Conservation (phyloP, 2,888 invertebrate species). For the Willowsia nigromaculata region DNA sequence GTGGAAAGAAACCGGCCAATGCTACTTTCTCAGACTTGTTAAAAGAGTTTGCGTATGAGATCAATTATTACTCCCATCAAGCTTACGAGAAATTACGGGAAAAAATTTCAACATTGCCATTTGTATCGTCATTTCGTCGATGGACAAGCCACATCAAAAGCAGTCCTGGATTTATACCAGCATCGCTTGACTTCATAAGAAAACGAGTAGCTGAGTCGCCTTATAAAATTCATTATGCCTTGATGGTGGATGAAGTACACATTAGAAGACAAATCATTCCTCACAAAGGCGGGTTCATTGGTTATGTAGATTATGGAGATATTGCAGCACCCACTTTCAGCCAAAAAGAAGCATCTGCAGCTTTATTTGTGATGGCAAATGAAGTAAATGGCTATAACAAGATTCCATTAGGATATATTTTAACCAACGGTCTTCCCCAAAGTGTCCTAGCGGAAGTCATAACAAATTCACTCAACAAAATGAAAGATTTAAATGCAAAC, state of each 20-base stretch:
- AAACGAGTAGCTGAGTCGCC: not conserved
- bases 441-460: not conserved
- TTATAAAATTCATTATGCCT: not conserved
- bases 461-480: not conserved
- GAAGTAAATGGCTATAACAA: constrained; percentile 12
- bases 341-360: not conserved
- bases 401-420: constrained; percentile 31
- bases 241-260: not conserved
- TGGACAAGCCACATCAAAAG: not conserved
- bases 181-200: not conserved
- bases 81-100: not conserved
- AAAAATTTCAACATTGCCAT: not conserved
- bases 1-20: not conserved
- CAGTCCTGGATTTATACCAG: not conserved
- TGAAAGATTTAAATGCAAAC: not conserved
- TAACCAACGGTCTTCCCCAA: not conserved
- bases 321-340: not conserved
- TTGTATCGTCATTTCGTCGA: not conserved
- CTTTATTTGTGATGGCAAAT: constrained; percentile 35
- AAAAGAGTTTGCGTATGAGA: not conserved
- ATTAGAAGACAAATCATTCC: not conserved
- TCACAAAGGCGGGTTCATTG: not conserved
- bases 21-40: not conserved
- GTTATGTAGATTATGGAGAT: not conserved
- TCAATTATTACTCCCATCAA: not conserved